phyloP scores from a whole-genome alignment of 1,140 invertebrate species.

The Cephus cinctus region DNA sequence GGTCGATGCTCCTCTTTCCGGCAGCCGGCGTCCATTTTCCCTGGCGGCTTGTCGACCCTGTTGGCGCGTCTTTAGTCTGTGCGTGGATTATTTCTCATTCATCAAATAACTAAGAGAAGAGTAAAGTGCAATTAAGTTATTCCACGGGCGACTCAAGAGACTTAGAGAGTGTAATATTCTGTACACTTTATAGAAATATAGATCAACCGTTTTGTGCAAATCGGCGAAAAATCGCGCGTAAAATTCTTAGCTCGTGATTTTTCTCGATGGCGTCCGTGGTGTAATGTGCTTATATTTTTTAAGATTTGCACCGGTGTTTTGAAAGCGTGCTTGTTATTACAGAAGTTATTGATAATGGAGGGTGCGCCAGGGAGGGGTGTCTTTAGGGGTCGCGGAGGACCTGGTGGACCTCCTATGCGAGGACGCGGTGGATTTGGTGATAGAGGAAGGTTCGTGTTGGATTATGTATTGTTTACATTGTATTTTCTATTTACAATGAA shows the following conservation, averaged over 20 bases:
- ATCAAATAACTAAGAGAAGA: not conserved
- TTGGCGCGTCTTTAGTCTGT: no score
- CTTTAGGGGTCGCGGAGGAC: constrained; percentile 40
- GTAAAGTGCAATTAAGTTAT: not conserved
- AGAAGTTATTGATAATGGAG: constrained; percentile 33
- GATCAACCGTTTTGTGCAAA: no score
- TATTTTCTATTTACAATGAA: no score
- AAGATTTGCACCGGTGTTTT: no score
- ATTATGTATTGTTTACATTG: no score
- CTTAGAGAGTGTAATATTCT: no score
- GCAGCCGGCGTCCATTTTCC: constrained; percentile 48
- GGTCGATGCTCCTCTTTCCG: constrained; percentile 42
- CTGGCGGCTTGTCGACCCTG: no score
- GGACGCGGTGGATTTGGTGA: constrained; percentile 50
- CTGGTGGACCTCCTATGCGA: constrained; percentile 44
- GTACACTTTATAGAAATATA: no score
- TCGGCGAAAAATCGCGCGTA: no score
- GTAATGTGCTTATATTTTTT: no score
- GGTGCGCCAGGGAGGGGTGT: constrained; percentile 44
- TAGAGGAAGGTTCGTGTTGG: constrained; percentile 44
- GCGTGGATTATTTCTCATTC: constrained; percentile 2
- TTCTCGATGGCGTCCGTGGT: no score
- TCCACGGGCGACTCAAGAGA: constrained; percentile 12
- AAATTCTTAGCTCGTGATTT: no score
- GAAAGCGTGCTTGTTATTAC: not conserved